Conservation (phyloP, 2,888 invertebrate genomes). For the Idaea dimidiata region DNA sequence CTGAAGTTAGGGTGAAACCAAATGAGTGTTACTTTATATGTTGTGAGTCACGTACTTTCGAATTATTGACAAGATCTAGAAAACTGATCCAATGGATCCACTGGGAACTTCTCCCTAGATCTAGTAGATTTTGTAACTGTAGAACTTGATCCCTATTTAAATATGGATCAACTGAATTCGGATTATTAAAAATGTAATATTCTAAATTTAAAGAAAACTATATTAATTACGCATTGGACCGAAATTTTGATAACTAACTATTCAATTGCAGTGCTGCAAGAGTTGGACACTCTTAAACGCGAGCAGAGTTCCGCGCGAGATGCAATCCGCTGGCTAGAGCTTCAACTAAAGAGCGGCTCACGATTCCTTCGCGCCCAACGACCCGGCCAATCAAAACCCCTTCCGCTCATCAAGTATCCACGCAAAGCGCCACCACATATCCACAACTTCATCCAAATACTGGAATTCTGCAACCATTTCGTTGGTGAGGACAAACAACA, state of each 20-base stretch:
- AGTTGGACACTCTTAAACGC: slow-evolving; percentile 93
- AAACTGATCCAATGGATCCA: too few relatives aligned
- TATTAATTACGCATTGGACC: background rate
- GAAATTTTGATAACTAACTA: background rate
- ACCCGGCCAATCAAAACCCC: slow-evolving; percentile 87
- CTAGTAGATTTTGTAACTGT: too few relatives aligned
- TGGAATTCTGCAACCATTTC: slow-evolving; percentile 91
- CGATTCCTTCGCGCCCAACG: slow-evolving; percentile 93
- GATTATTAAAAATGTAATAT: background rate
- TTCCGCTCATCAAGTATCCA: slow-evolving; percentile 79
- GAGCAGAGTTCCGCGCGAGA: slow-evolving; percentile 92
- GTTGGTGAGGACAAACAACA: slow-evolving; percentile 65
- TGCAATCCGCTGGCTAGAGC: slow-evolving; percentile 96
- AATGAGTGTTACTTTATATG: too few relatives aligned
- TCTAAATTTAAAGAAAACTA: background rate
- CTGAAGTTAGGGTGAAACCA: too few relatives aligned
- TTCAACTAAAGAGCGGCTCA: slow-evolving; percentile 92
- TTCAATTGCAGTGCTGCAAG: slow-evolving; percentile 87
- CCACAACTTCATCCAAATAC: slow-evolving; percentile 89
- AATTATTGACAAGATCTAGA: too few relatives aligned
- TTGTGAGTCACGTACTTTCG: too few relatives aligned
- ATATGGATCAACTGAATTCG: background rate
- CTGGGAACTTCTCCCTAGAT: too few relatives aligned
- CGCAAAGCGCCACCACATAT: slow-evolving; percentile 66
- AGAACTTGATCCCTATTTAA: too few relatives aligned